Evolutionary conservation across 2,113 vertebrate species (phyloP).

Genomic region (Lophura nycthemera): DNA sequence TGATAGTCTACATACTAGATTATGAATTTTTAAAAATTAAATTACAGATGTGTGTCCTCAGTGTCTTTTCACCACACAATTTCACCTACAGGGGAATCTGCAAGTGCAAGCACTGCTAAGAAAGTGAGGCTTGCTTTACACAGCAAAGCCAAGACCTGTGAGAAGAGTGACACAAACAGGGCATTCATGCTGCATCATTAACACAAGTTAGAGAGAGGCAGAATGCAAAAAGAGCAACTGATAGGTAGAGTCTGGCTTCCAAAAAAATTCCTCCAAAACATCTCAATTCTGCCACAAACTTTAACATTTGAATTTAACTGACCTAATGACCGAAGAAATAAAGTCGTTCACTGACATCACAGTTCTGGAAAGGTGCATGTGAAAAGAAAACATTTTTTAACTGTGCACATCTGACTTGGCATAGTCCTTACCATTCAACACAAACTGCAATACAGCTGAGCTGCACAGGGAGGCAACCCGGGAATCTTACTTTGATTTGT

Average conservation of each 20-base stretch:
- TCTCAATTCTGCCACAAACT: accelerated
- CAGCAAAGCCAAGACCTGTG: neutral
- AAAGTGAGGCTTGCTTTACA: neutral
- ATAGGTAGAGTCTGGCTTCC: neutral
- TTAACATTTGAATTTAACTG: neutral
- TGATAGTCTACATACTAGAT: neutral
- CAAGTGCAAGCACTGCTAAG: neutral
- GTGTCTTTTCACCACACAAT: neutral
- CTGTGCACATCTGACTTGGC: accelerated
- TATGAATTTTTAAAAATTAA: neutral
- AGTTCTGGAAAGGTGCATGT: neutral
- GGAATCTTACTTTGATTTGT: neutral
- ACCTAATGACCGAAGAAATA: neutral
- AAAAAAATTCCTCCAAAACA: neutral
- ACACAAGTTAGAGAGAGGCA: neutral
- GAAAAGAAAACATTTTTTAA: neutral
- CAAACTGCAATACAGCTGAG: neutral
- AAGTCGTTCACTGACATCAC: neutral
- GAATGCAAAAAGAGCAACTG: neutral
- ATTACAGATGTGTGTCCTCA: neutral
- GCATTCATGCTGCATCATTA: neutral
- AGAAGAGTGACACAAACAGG: neutral
- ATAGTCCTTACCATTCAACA: neutral
- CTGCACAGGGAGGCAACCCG: conserved; percentile 2
- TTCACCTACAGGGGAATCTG: neutral